phyloP scores from a whole-genome alignment of 2,113 vertebrate genomes.

The Scatophagus argus region DNA sequence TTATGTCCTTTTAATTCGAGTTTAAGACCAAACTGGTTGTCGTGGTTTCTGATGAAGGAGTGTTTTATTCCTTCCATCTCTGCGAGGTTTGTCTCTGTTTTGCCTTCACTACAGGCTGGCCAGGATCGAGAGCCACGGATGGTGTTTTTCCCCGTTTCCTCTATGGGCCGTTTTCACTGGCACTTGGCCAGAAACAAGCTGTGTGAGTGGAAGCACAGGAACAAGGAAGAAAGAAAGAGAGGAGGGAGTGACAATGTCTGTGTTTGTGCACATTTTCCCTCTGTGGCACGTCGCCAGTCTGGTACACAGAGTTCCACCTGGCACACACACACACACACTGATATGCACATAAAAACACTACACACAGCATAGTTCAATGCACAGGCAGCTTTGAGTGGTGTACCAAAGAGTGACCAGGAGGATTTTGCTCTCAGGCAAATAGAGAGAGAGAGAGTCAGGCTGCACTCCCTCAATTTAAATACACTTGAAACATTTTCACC shows the following conservation, averaged over 20 bases:
- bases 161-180: constrained; percentile 54
- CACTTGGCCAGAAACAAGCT: constrained; percentile 44
- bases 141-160: constrained; percentile 49
- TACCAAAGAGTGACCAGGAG: constrained; percentile 45
- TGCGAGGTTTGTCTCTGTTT: constrained; percentile 9
- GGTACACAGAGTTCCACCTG: constrained; percentile 68
- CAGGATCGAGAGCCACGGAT: constrained; percentile 36
- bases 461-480: constrained; percentile 18
- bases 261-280: constrained; percentile 62
- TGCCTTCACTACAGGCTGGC: constrained; percentile 19
- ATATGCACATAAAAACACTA: constrained; percentile 13
- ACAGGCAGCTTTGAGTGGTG: constrained; percentile 46
- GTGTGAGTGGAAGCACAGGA: constrained; percentile 39
- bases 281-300: constrained; percentile 40
- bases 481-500: not conserved
- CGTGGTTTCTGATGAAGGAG: constrained; percentile 1
- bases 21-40: not conserved
- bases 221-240: not conserved
- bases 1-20: not conserved
- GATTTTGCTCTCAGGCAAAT: constrained; percentile 41
- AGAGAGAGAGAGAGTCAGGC: constrained; percentile 34
- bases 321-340: constrained; percentile 6
- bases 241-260: constrained; percentile 25
- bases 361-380: constrained; percentile 42
- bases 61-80: constrained; percentile 31